Evolutionary conservation across 2,113 vertebrate species (phyloP).

Genomic region (Protobothrops mucrosquamatus): DNA sequence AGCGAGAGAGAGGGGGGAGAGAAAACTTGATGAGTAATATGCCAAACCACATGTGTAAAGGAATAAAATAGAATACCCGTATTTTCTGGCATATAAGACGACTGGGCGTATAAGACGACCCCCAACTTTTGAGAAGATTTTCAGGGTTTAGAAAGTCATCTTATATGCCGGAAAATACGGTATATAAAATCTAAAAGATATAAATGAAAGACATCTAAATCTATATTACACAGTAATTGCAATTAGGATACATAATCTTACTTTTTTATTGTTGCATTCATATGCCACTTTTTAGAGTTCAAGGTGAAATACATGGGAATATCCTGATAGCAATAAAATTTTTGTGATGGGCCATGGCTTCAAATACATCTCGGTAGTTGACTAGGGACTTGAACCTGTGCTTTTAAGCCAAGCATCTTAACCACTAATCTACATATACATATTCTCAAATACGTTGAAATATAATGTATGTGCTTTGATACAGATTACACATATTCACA

Average conservation of each 20-base stretch:
- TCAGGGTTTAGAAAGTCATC: too few relatives aligned
- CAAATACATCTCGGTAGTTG: background rate
- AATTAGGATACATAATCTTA: background rate
- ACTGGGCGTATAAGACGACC: too few relatives aligned
- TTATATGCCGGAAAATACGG: too few relatives aligned
- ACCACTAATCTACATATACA: background rate
- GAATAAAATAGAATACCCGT: too few relatives aligned
- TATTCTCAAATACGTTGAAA: background rate
- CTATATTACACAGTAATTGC: background rate
- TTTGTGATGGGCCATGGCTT: background rate
- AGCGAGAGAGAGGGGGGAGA: too few relatives aligned
- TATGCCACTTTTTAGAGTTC: background rate
- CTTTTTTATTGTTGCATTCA: background rate
- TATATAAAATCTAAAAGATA: background rate
- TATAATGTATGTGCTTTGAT: background rate
- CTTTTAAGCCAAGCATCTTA: background rate
- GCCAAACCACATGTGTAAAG: too few relatives aligned
- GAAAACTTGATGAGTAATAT: too few relatives aligned
- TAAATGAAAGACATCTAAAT: background rate
- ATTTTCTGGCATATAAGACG: too few relatives aligned
- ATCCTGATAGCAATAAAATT: background rate
- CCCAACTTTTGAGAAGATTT: too few relatives aligned
- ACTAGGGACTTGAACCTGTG: background rate
- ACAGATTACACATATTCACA: background rate
- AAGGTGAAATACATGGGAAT: background rate